Evolutionary conservation across 2,888 invertebrate genomes (phyloP).

Genomic region (Rhogogaster chlorosoma): DNA sequence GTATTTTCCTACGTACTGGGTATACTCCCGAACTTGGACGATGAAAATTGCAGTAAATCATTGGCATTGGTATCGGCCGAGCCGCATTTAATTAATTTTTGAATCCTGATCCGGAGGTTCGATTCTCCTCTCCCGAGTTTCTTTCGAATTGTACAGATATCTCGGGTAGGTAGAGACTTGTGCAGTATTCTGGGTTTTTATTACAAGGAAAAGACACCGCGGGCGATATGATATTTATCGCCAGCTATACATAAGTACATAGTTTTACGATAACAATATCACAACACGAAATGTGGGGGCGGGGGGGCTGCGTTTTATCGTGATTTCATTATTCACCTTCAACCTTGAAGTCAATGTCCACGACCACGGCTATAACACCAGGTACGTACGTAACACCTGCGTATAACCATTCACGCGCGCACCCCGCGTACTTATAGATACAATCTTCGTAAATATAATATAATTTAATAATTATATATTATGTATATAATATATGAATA

Average conservation of each 20-base stretch:
- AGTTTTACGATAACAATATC: conserved; percentile 71
- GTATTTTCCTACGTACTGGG: not conserved
- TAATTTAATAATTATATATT: conserved; percentile 24
- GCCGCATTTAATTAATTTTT: too few relatives aligned
- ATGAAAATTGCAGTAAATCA: not conserved
- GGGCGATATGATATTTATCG: conserved; percentile 67
- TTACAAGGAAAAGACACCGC: conserved; percentile 69
- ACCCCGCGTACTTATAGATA: conserved; percentile 25
- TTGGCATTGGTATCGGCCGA: too few relatives aligned
- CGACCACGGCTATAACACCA: not conserved
- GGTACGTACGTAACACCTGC: too few relatives aligned
- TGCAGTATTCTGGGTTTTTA: conserved; percentile 63
- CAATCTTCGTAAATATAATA: conserved; percentile 36
- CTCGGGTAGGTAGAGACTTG: not conserved
- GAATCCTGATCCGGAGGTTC: too few relatives aligned
- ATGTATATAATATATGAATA: conserved; percentile 7
- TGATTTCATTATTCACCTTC: not conserved
- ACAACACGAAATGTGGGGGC: conserved; percentile 72
- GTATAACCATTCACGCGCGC: not conserved
- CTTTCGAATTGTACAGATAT: not conserved
- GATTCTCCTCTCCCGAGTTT: not conserved
- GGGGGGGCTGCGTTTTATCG: conserved; percentile 56
- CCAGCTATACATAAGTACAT: conserved; percentile 63
- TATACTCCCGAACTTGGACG: not conserved
- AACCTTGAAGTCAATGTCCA: conserved; percentile 16